Conservation (phyloP, 2,888 invertebrate genomes). For the Heliconius cydno region DNA sequence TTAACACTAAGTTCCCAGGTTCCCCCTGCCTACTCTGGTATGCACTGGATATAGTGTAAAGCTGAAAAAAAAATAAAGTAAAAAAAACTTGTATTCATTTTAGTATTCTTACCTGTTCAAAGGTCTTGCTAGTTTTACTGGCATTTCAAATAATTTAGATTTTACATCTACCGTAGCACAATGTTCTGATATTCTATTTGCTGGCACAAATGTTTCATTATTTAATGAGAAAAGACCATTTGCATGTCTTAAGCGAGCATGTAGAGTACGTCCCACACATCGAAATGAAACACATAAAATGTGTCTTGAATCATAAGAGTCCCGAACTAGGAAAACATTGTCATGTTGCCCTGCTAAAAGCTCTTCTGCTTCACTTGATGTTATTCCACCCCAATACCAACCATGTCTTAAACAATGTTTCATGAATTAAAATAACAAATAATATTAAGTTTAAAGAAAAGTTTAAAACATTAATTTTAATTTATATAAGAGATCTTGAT, state of each 20-base stretch:
- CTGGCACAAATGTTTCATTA: constrained; percentile 83
- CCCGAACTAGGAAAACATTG: constrained; percentile 89
- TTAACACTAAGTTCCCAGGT: too few species aligned
- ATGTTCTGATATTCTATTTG: constrained; percentile 78
- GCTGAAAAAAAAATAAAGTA: background rate
- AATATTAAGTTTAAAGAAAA: too few species aligned
- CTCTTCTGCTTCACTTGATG: constrained; percentile 88
- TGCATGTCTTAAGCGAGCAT: constrained; percentile 88
- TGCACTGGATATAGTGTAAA: too few species aligned
- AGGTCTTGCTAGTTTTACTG: constrained; percentile 78
- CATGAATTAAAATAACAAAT: constrained; percentile 1
- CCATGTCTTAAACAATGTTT: constrained; percentile 71
- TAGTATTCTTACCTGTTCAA: constrained; percentile 68
- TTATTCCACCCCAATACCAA: constrained; percentile 92
- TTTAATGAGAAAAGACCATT: constrained; percentile 86
- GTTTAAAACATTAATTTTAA: too few species aligned
- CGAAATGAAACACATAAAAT: constrained; percentile 89
- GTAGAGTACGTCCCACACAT: constrained; percentile 86
- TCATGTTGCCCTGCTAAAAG: constrained; percentile 87
- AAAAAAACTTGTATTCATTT: background rate
- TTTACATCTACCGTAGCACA: constrained; percentile 79
- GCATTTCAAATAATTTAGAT: constrained; percentile 77
- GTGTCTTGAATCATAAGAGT: constrained; percentile 87
- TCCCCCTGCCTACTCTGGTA: too few species aligned
- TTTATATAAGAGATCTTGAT: background rate